Evolutionary conservation across 2,888 invertebrate species (phyloP).

Genomic region (Calameuta idolon): DNA sequence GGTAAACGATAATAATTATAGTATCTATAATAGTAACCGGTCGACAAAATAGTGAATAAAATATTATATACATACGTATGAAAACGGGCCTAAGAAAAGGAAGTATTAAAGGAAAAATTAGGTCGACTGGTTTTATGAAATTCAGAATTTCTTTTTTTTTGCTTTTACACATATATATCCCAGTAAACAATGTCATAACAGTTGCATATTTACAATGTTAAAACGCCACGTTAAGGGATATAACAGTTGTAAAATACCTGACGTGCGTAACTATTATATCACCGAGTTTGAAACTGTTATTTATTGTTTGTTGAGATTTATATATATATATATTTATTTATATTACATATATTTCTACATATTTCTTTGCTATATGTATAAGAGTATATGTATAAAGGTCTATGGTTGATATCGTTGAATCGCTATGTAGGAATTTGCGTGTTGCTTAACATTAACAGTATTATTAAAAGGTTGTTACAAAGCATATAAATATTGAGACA

Average conservation of each 20-base stretch:
- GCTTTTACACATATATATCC: background rate
- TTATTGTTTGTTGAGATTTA: background rate
- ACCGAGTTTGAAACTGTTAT: background rate
- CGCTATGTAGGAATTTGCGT: background rate
- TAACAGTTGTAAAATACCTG: background rate
- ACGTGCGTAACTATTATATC: background rate
- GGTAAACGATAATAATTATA: background rate
- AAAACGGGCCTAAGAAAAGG: background rate
- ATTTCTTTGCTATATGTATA: background rate
- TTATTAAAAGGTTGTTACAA: slow-evolving; percentile 28
- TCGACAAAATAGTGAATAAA: background rate
- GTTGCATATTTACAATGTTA: background rate
- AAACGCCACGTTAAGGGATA: background rate
- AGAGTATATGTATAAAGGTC: background rate
- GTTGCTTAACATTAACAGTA: slow-evolving; percentile 25
- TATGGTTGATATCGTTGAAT: background rate
- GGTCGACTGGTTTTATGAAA: background rate
- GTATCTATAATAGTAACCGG: background rate
- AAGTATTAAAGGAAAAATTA: background rate
- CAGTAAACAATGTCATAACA: background rate
- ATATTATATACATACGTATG: background rate
- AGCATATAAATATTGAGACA: slow-evolving; percentile 8
- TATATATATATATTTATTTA: background rate
- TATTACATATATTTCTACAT: background rate
- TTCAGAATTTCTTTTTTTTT: background rate